Base-by-base conservation (phyloP, 2,797 vertebrate genomes). In the Cheracebus regulus region DNA sequence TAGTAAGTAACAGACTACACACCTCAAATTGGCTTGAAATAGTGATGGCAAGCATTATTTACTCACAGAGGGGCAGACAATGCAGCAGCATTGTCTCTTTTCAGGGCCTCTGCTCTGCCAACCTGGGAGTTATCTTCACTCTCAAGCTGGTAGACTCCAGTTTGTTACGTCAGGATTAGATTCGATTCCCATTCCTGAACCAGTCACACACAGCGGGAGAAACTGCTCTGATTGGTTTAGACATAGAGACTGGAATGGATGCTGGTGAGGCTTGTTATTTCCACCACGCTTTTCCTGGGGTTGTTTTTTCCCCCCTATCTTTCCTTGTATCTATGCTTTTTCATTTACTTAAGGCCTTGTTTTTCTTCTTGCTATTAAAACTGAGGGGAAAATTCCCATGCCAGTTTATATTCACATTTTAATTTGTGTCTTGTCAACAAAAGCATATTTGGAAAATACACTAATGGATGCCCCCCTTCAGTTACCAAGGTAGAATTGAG, bases 221-320 rank as follows among this genome's bases (percentile, higher is more conserved):
- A 57, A 24, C 4, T 6, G 0, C 2, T 2, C 13, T 2, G 7
- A 58, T 26, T 2, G 8, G 14, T 28, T 48, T 46, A 48, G 36
- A 39, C 12, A 0, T 4, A 2, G 0, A 30, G 41, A n/a, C 11
- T 11, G 1, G 20, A 50, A n/a, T 52, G 14, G 33, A 7, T 50
- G 20, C n/a, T 30, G 17, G 30, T 52, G 22, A 58, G 11, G 22
- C 48, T 50, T 30, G 11, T 7, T 9, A 0, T 76, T 81, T 88
- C 28, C 6, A 24, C 13, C 24, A 19, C 7, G 14, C 4, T 11
- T 26, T 73, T 33, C 4, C 83, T 85, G 7, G 80, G 10, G 0
- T 44, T 52, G 28, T 55, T 86, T 58, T 48, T 48, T 82, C 30
- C 14, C 41, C 9, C 7, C 1, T 2, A 3, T 13, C 19, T 89